Evolutionary conservation across 2,797 vertebrate species (phyloP).

Genomic region (Sebastes alutus): DNA sequence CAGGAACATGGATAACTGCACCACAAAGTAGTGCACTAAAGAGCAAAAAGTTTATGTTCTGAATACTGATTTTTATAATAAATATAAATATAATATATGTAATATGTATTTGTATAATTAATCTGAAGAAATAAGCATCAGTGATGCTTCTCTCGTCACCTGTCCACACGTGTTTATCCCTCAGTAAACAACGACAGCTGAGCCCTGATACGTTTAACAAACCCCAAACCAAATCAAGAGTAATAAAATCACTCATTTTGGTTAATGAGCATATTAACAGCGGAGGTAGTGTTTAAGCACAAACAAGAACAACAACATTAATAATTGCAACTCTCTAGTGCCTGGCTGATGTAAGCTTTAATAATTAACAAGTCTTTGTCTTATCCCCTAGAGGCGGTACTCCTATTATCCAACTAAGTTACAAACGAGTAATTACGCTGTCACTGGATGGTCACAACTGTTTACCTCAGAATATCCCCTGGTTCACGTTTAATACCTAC

Average conservation of each 20-base stretch:
- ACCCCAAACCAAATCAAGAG: slow-evolving; percentile 86
- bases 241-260: slow-evolving; percentile 88
- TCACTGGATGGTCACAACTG: slow-evolving; percentile 84
- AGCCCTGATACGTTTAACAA: slow-evolving; percentile 80
- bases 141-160: slow-evolving; percentile 33
- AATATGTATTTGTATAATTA: not conserved
- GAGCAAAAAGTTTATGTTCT: not conserved
- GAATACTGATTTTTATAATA: not conserved
- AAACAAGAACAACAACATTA: slow-evolving; percentile 90
- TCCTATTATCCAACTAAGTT: slow-evolving; percentile 87
- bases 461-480: slow-evolving; percentile 71
- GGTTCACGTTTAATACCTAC: slow-evolving; percentile 70
- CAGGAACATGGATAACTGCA: not conserved
- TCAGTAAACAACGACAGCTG: slow-evolving; percentile 74
- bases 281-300: slow-evolving; percentile 87
- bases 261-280: slow-evolving; percentile 89
- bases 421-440: slow-evolving; percentile 86
- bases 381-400: slow-evolving; percentile 83
- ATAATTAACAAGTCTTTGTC: slow-evolving; percentile 90
- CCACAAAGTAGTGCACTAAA: not conserved
- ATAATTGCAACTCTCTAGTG: slow-evolving; percentile 87
- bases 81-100: not conserved
- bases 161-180: slow-evolving; percentile 65
- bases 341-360: slow-evolving; percentile 88
- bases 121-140: slow-evolving; percentile 7